Conservation (phyloP, 2,888 invertebrate genomes). For the Drosophila basisetae region DNA sequence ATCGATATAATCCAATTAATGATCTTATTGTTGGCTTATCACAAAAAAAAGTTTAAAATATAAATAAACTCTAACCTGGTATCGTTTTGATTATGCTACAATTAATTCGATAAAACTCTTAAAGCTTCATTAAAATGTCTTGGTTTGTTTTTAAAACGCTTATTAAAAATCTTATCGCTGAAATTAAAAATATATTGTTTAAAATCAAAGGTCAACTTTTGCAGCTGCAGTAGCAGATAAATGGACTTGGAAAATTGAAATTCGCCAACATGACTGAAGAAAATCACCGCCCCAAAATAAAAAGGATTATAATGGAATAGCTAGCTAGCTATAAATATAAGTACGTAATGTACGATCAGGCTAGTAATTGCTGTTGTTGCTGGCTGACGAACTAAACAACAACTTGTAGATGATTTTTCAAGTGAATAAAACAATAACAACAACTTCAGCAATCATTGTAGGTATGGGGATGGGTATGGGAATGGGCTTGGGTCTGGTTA, state of each 20-base stretch:
- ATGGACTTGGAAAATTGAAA: constrained; percentile 64
- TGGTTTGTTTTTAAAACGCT: neutral
- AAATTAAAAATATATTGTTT: neutral
- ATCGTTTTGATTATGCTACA: neutral
- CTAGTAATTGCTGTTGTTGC: constrained; percentile 49
- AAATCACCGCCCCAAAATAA: constrained; percentile 47
- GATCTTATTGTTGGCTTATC: too few species aligned
- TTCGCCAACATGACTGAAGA: constrained; percentile 41
- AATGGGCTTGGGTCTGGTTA: neutral
- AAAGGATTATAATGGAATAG: constrained; percentile 26
- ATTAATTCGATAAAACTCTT: too few species aligned
- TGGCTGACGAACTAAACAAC: constrained; percentile 49
- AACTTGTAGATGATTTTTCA: constrained; percentile 60
- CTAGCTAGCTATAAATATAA: neutral
- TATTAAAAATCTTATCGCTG: too few species aligned
- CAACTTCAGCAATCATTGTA: constrained; percentile 6
- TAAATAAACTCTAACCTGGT: neutral
- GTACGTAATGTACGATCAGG: constrained; percentile 30
- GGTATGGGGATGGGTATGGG: neutral
- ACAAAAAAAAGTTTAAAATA: too few species aligned
- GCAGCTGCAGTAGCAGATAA: constrained; percentile 4
- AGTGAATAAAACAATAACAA: constrained; percentile 35
- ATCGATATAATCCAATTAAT: too few species aligned
- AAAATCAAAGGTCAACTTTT: neutral
- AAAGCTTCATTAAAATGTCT: neutral